Conservation (phyloP, 2,888 invertebrate genomes). For the Orthosia incerta region DNA sequence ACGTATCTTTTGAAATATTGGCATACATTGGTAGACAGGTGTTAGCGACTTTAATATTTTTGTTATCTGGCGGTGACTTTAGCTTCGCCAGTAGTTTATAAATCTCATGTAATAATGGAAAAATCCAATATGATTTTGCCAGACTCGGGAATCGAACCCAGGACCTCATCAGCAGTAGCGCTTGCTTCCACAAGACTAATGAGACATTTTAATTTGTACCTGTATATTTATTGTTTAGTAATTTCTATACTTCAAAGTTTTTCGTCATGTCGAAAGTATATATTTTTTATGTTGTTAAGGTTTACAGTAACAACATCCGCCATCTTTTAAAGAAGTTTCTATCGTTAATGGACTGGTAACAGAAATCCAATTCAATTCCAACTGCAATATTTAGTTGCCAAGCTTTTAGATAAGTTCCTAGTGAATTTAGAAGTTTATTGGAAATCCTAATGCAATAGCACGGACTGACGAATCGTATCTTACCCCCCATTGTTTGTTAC, state of each 20-base stretch:
- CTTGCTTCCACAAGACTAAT: no score
- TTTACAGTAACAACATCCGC: slow-evolving; percentile 1
- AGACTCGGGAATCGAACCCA: no score
- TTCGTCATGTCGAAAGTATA: background rate
- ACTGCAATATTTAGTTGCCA: slow-evolving; percentile 56
- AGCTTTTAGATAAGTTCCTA: slow-evolving; percentile 37
- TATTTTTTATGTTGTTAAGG: background rate
- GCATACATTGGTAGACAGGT: no score
- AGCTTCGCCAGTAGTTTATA: no score
- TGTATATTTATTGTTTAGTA: background rate
- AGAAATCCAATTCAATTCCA: slow-evolving; percentile 27
- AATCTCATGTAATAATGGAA: no score
- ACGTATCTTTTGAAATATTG: no score
- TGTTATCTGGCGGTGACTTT: no score
- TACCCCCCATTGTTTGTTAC: slow-evolving; percentile 27
- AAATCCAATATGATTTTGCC: no score
- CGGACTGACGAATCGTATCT: slow-evolving; percentile 27
- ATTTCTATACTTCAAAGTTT: background rate
- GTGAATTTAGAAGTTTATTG: slow-evolving; percentile 42
- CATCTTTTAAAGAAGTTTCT: slow-evolving; percentile 2
- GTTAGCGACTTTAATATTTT: no score
- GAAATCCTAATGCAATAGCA: slow-evolving; percentile 37
- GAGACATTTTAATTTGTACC: no score
- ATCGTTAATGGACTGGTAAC: slow-evolving; percentile 45
- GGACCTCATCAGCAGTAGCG: no score